A percentile compares a stretch with the other conserved stretches of the same genome.
phyloP scores from a whole-genome alignment of 2,888 invertebrate genomes.

The Chrysopilus asiliformis region DNA sequence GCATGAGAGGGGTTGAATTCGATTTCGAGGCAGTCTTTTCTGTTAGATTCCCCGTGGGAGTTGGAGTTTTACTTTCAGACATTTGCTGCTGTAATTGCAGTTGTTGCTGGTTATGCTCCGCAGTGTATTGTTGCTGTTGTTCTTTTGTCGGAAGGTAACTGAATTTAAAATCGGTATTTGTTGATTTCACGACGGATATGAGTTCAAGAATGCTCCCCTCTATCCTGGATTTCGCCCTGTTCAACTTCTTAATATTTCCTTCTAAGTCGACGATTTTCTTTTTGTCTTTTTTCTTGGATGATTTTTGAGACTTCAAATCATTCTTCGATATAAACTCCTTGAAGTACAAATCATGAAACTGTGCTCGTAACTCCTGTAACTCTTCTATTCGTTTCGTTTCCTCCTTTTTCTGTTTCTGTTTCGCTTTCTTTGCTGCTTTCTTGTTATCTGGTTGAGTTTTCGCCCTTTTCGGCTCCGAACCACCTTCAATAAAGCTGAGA shows the following conservation, averaged over 20 bases:
- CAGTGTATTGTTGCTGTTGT: slow-evolving; percentile 23
- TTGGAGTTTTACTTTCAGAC: background rate
- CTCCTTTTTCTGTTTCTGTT: slow-evolving; percentile 33
- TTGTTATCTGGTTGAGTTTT: slow-evolving; percentile 26
- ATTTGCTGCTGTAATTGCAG: background rate
- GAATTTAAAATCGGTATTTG: slow-evolving; percentile 32
- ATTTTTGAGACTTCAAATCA: slow-evolving; percentile 26
- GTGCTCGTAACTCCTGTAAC: slow-evolving; percentile 27
- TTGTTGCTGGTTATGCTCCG: slow-evolving; percentile 10
- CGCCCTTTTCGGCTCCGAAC: slow-evolving; percentile 16
- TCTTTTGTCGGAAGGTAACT: slow-evolving; percentile 34
- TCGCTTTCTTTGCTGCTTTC: slow-evolving; percentile 35
- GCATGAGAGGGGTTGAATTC: no score
- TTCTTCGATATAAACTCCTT: slow-evolving; percentile 32
- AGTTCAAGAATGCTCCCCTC: slow-evolving; percentile 32
- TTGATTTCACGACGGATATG: slow-evolving; percentile 31
- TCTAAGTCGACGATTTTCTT: slow-evolving; percentile 32
- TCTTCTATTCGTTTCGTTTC: slow-evolving; percentile 32
- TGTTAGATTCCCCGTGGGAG: no score
- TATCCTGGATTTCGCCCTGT: slow-evolving; percentile 31
- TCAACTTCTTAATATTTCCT: slow-evolving; percentile 30
- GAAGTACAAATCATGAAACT: slow-evolving; percentile 33
- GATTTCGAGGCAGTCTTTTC: no score
- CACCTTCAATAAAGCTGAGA: slow-evolving; percentile 31
- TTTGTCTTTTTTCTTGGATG: slow-evolving; percentile 27